A percentile compares a stretch with the other conserved stretches of the same genome.
phyloP scores from a whole-genome alignment of 2,113 vertebrate genomes.

The Trematocara marginatum region DNA sequence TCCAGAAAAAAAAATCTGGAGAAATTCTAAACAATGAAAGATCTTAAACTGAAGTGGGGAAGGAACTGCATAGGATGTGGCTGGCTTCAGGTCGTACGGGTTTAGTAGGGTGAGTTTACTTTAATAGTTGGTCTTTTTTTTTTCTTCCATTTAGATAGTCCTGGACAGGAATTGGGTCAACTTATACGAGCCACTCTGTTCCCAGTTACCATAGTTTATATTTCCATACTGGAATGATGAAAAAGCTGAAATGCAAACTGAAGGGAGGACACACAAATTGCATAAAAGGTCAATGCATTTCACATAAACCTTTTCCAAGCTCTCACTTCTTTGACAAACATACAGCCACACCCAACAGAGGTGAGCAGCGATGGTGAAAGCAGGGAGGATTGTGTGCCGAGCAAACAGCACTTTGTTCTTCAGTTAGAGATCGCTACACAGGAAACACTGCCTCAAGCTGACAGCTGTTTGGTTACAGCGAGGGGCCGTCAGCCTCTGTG shows the following conservation, averaged over 20 bases:
- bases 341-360: not conserved
- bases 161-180: not conserved
- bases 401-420: not conserved
- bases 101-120: not conserved
- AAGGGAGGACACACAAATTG: not conserved
- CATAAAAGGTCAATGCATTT: not conserved
- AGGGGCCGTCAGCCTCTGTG: not conserved
- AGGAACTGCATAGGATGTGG: not conserved
- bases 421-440: not conserved
- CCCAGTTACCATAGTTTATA: not conserved
- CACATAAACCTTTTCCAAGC: not conserved
- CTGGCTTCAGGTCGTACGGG: not conserved
- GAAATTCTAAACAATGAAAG: not conserved
- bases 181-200: not conserved
- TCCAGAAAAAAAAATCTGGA: not conserved
- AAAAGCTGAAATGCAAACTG: not conserved
- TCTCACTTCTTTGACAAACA: not conserved
- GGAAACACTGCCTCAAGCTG: slow-evolving; percentile 7
- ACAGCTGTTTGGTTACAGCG: slow-evolving; percentile 3
- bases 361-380: not conserved
- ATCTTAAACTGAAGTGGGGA: not conserved
- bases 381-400: not conserved
- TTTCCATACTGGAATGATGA: not conserved
- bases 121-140: accelerated
- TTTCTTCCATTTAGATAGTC: not conserved